Evolutionary conservation across 2,797 vertebrate species (phyloP).

Genomic region (Sebastes vulpes): DNA sequence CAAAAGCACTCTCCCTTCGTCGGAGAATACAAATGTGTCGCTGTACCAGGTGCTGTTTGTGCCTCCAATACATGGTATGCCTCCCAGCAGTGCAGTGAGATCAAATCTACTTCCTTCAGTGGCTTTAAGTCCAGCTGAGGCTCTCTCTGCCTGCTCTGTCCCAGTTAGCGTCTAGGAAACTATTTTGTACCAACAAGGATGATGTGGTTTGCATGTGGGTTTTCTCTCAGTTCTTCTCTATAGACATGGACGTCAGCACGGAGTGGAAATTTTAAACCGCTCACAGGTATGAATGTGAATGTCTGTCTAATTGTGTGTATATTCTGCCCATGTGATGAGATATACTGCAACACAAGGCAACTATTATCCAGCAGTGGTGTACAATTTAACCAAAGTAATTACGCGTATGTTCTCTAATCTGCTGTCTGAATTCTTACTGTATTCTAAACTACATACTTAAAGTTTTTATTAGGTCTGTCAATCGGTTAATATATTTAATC

Average conservation of each 20-base stretch:
- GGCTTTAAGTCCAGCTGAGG: constrained; percentile 57
- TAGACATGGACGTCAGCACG: not conserved
- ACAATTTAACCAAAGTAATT: not conserved
- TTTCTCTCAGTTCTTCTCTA: not conserved
- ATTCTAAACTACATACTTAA: not conserved
- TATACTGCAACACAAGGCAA: not conserved
- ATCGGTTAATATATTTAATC: too few species aligned
- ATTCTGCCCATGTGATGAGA: not conserved
- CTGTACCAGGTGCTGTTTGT: constrained; percentile 56
- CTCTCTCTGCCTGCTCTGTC: constrained; percentile 33
- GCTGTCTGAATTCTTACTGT: not conserved
- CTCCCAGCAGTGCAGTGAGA: constrained; percentile 46
- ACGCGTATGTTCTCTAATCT: not conserved
- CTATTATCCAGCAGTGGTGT: not conserved
- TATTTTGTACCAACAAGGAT: not conserved
- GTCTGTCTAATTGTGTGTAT: not conserved
- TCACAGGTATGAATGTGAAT: not conserved
- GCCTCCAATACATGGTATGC: constrained; percentile 15
- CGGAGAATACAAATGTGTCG: constrained; percentile 7
- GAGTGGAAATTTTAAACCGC: not conserved
- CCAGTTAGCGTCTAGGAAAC: constrained; percentile 9
- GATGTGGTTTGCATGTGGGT: not conserved
- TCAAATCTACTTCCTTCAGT: constrained; percentile 38
- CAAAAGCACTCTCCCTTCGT: not conserved
- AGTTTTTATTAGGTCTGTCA: not conserved